phyloP scores from a whole-genome alignment of 2,888 invertebrate species.

The Leptopilina myrica region DNA sequence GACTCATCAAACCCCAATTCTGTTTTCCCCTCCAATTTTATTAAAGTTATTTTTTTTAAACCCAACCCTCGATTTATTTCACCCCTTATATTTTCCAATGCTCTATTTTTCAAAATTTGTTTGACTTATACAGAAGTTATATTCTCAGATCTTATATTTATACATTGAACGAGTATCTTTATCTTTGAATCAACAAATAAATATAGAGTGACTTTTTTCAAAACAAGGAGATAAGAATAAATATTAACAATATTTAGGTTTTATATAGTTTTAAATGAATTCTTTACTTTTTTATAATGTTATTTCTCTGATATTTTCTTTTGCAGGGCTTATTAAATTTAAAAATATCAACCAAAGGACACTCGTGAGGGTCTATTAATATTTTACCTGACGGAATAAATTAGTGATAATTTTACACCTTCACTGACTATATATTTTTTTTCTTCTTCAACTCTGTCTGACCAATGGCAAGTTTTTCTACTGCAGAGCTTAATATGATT shows the following conservation, averaged over 20 bases:
- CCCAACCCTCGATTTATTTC: not conserved
- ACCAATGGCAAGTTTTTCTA: not conserved
- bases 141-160: not conserved
- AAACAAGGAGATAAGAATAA: no score
- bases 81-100: slow-evolving; percentile 5
- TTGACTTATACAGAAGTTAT: not conserved
- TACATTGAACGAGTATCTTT: not conserved
- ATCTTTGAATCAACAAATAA: not conserved
- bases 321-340: no score
- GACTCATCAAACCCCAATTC: not conserved
- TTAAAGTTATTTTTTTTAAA: not conserved
- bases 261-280: no score
- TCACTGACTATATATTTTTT: not conserved
- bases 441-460: not conserved
- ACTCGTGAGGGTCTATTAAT: not conserved
- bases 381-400: not conserved
- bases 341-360: not conserved
- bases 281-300: no score
- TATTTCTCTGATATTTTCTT: no score
- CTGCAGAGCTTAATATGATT: not conserved
- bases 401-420: slow-evolving; percentile 1
- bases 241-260: no score
- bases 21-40: not conserved
- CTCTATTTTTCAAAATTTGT: not conserved
- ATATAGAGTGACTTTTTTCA: not conserved